Conservation (phyloP, 2,797 vertebrate genomes). For the Mareca penelope region DNA sequence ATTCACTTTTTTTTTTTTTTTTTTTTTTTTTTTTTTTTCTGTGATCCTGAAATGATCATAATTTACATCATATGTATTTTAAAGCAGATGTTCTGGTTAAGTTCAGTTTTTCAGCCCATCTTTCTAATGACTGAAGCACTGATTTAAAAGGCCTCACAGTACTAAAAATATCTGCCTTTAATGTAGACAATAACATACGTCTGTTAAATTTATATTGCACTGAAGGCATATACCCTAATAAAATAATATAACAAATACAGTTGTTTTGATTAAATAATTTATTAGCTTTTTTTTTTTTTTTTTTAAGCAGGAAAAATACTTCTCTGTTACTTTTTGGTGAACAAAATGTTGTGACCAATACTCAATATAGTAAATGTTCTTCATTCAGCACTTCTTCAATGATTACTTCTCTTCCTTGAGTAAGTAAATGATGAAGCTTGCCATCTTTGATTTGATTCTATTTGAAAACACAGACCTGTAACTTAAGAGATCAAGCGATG, state of each 20-base stretch:
- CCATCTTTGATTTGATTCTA: slow-evolving; percentile 55
- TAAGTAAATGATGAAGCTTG: slow-evolving; percentile 56
- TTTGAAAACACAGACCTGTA: slow-evolving; percentile 64
- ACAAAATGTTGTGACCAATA: slow-evolving; percentile 9
- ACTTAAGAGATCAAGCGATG: slow-evolving; percentile 12
- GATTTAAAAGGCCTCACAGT: neutral
- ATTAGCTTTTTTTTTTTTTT: neutral
- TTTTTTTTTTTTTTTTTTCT: neutral
- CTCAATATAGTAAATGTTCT: neutral
- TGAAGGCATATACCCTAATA: slow-evolving; percentile 24
- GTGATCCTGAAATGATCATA: slow-evolving; percentile 32
- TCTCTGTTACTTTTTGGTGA: neutral
- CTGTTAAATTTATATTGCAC: slow-evolving; percentile 18
- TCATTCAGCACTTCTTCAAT: slow-evolving; percentile 40
- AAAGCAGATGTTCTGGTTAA: slow-evolving; percentile 47
- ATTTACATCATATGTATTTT: slow-evolving; percentile 34
- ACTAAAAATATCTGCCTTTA: neutral
- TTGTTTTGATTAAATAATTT: slow-evolving; percentile 37
- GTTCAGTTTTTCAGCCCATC: neutral
- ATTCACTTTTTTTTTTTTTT: neutral
- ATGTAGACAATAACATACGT: slow-evolving; percentile 34
- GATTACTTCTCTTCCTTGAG: slow-evolving; percentile 50
- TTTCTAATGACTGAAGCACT: neutral
- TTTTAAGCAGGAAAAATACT: slow-evolving; percentile 7
- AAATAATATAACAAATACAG: slow-evolving; percentile 5